Conservation (phyloP, 1,140 invertebrate genomes). For the Notospermus geniculatus region DNA sequence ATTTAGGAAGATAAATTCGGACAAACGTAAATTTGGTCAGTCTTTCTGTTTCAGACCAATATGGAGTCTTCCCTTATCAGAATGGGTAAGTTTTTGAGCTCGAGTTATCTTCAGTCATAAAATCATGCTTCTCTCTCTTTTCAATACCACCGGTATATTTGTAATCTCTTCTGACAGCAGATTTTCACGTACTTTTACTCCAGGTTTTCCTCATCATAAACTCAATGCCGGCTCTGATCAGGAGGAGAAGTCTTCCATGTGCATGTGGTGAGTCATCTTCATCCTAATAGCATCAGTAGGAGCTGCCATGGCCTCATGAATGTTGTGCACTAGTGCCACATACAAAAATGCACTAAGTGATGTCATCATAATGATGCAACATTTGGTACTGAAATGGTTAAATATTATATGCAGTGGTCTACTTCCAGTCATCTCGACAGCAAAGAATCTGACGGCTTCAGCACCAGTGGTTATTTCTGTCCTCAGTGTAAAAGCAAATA, state of each 20-base stretch:
- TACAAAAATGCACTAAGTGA: no score
- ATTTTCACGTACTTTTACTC: conserved; percentile 13
- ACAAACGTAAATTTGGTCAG: conserved; percentile 5
- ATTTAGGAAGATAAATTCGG: no score
- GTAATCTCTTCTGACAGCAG: background rate
- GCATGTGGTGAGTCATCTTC: conserved; percentile 85
- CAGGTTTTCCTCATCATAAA: conserved; percentile 58
- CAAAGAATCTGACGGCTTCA: conserved; percentile 59
- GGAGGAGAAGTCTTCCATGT: conserved; percentile 59
- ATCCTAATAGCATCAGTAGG: no score
- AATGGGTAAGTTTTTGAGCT: conserved; percentile 55
- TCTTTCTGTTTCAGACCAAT: conserved; percentile 37
- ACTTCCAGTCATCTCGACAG: conserved; percentile 59
- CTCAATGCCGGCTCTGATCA: conserved; percentile 39
- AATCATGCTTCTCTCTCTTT: no score
- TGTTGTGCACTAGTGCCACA: no score
- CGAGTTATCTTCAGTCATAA: no score
- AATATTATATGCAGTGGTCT: conserved; percentile 17
- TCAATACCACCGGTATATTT: no score
- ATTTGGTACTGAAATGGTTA: no score
- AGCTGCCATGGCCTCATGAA: no score
- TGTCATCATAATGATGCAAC: no score
- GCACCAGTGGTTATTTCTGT: conserved; percentile 83
- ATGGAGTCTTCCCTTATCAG: conserved; percentile 59
- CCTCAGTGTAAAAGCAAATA: conserved; percentile 96